A percentile compares a stretch with the other conserved stretches of the same genome.
Conservation (phyloP, 2,113 vertebrate genomes). For the Lepisosteus osseus region DNA sequence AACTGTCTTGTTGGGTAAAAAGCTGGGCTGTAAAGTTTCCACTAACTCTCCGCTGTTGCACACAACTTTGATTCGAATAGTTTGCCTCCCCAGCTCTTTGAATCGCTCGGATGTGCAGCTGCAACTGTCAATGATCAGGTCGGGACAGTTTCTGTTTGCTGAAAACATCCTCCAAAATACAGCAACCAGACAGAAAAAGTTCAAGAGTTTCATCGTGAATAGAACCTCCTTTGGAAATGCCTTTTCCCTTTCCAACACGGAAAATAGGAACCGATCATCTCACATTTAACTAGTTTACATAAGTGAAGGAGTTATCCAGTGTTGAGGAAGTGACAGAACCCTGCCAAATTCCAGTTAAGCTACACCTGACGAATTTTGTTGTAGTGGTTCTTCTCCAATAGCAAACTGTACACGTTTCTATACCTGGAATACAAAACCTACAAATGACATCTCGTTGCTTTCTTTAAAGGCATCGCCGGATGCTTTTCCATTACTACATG, state of each 20-base stretch:
- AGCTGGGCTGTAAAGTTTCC: conserved; percentile 76
- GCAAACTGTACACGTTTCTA: not conserved
- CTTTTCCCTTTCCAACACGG: conserved; percentile 48
- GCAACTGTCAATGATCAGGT: conserved; percentile 80
- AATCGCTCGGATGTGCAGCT: conserved; percentile 76
- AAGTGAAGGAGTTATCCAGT: conserved; percentile 41
- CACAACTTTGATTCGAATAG: conserved; percentile 71
- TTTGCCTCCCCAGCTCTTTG: conserved; percentile 70
- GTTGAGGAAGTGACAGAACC: conserved; percentile 31
- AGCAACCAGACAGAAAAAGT: conserved; percentile 49
- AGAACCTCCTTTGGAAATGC: conserved; percentile 11
- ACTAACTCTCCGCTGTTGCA: conserved; percentile 78
- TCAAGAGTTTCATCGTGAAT: conserved; percentile 50
- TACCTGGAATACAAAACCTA: not conserved
- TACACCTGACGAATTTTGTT: too few relatives aligned
- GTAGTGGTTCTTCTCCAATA: too few relatives aligned
- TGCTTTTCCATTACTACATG: not conserved
- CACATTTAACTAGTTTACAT: conserved; percentile 30
- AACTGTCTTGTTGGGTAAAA: conserved; percentile 78
- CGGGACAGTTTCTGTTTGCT: conserved; percentile 75
- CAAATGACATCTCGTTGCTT: not conserved
- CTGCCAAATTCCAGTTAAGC: conserved; percentile 12
- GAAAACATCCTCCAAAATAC: conserved; percentile 51
- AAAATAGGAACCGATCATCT: conserved; percentile 43
- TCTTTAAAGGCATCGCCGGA: not conserved